Evolutionary conservation across 1,140 invertebrate species (phyloP).

Genomic region (Pararge aegeria): DNA sequence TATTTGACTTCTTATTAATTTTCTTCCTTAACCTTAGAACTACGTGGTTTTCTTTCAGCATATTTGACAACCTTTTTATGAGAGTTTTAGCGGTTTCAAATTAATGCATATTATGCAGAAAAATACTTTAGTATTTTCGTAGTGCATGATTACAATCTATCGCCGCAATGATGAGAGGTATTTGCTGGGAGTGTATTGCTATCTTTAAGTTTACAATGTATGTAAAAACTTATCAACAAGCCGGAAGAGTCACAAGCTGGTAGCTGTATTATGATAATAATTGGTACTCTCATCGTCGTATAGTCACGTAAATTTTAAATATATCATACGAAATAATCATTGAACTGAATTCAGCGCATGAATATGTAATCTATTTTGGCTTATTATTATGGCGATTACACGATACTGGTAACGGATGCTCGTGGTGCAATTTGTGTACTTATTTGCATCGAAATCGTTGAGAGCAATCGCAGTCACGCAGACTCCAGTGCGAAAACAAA

Average conservation of each 20-base stretch:
- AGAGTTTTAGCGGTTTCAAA: conserved; percentile 10
- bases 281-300: conserved; percentile 27
- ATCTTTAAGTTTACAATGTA: conserved; percentile 31
- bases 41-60: neutral
- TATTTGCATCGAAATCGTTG: conserved; percentile 58
- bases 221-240: conserved; percentile 29
- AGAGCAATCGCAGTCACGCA: conserved; percentile 53
- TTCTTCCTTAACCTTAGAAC: too few species aligned
- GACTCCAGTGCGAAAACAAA: conserved; percentile 41
- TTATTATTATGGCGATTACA: conserved; percentile 57
- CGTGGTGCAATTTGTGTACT: conserved; percentile 59
- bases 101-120: conserved; percentile 21
- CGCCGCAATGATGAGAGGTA: conserved; percentile 29
- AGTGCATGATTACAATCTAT: conserved; percentile 27
- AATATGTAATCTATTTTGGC: conserved; percentile 49
- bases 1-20: too few species aligned
- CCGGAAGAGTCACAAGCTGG: conserved; percentile 24
- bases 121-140: conserved; percentile 17
- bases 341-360: conserved; percentile 18
- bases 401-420: conserved; percentile 53
- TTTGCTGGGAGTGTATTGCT: conserved; percentile 26
- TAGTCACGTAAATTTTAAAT: conserved; percentile 47
- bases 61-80: neutral
- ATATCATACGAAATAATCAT: conserved; percentile 39
- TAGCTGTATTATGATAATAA: conserved; percentile 46